Evolutionary conservation across 2,113 vertebrate genomes (phyloP), one percentile per base, ranked within the genome.

Genomic region (Aspidoscelis tigris): DNA sequence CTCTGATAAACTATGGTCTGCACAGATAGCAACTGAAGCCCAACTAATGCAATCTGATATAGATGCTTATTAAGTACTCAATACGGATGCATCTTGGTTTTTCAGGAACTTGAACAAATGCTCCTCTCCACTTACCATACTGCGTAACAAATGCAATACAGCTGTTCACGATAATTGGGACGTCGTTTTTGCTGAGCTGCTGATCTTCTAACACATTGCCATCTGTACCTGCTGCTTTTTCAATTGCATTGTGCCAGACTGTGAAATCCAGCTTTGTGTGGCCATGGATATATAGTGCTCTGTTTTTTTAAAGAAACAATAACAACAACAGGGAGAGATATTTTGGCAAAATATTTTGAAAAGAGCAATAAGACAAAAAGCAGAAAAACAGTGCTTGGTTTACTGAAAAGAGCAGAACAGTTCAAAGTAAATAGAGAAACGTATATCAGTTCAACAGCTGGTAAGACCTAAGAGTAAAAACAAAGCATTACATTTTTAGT

Each of bases 61-160:
- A 66, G n/a, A 64, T 5, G 61, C 14, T 6, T 18, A 33, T 90
- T 84, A 41, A 58, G 71, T 87, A 89, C 76, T 83, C 76, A 81
- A 78, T 10, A 85, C 14, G 81, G 89, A 83, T 55, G 41, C 89
- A 76, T 78, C 81, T 50, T 69, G 41, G 65, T 84, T 78, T 79
- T 88, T 86, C 78, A 44, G 64, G 8, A 73, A 39, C 76, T 77
- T 92, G 86, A 95, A 91, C 82, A 91, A 92, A 89, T 93, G 85
- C 74, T 76, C 79, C 26, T 73, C 84, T 88, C 68, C 88, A 93
- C 97, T 96, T 94, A 99, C 99, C 98, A 85, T 99, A 98, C 94
- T 99, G 98, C 21, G 98, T 99, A 96, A 99, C 98, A 94, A 99
- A 99, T 61, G 98, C 97, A 89, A 99, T 96, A 94, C 99, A 99